Base-by-base conservation (phyloP, 2,113 vertebrate genomes). In the Cyprinodon variegatus region DNA sequence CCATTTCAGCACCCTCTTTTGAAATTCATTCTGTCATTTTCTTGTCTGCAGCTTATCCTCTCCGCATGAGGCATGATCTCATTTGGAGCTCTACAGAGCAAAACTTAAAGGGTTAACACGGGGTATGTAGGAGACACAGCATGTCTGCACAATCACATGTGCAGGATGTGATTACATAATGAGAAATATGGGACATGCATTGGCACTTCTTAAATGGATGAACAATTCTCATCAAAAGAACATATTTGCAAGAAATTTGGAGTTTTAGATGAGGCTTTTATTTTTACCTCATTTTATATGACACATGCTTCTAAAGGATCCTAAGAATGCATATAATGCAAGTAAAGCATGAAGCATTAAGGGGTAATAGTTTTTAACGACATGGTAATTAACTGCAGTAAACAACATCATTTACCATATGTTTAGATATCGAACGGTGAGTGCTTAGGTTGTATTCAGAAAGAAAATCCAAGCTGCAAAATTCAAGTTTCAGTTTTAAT, bases 71-170 rank as follows among this genome's bases (percentile, higher is more conserved):
- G 89, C 76, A 3, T 86, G 89, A 90, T 90, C 89, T 90, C 76
- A 92, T 91, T 92, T 78, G 63, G 45, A 77, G 88, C 82, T 90
- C 90, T 68, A 90, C 78, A 91, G 90, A 82, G 67, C 73, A 65
- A 86, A 80, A 81, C 77, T 87, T 85, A 80, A 77, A 86, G 77
- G 91, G 79, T 81, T 87, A 67, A 74, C 69, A 83, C 57, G 70
- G 75, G 68, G 74, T 78, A 88, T 57, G 62, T 65, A 74, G 70
- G 64, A 82, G 66, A 84, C 72, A 60, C 82, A 65, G 76, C 37
- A 70, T 13, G 76, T 79, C 70, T 74, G 39, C 64, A 74, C 80
- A 72, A 61, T 59, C 78, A 48, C n/a, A 41, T 74, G 74, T 79
- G 74, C 39, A 38, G 71, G 70, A 84, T 59, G 68, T 76, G 65